Base-by-base conservation (phyloP, 1,140 invertebrate genomes). In the Thaumetopoea pityocampa region DNA sequence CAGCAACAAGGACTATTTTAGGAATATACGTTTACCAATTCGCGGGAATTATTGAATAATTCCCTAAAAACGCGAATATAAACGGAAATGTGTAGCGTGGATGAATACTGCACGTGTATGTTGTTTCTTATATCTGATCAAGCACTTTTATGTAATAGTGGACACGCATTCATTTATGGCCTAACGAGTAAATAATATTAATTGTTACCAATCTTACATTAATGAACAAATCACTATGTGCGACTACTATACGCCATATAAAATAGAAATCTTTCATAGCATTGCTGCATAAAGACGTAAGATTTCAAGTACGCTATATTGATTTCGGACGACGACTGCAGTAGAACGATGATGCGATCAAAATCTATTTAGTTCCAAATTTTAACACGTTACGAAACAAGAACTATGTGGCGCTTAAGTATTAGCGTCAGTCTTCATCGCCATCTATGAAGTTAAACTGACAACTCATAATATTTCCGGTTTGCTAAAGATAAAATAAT, bases 191-290 rank as follows among this genome's bases (percentile, higher is more conserved):
- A 78, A 81, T 80, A 81, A 69, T 78, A 80, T 69, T 77, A 74
- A 80, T 70, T 82, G 76, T 86, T 85, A 86, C 84, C 81, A 83
- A 84, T 82, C 76, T 84, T 85, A 83, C 81, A 84, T 85, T 85
- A 77, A 78, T 72, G 60, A 86, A 86, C 82, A 71, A 76, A 80
- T 85, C 81, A 86, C 84, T 84, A 86, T 83, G 74, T 80, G 79
- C 80, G 77, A 83, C 79, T 86, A 85, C 79, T 84, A 81, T 78
- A 82, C 77, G 72, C 81, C 80, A 83, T 86, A 67, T 84, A 79
- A 72, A 77, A 76, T 63, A 57, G 51, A 76, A 80, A 67, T 78
- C 60, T 81, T 77, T 86, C 84, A 85, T 85, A 84, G 80, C 82
- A 85, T 85, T 83, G 81, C 74, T 81, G 83, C 83, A 85, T 85